Evolutionary conservation across 2,797 vertebrate species (phyloP).

Genomic region (Malurus splendens): DNA sequence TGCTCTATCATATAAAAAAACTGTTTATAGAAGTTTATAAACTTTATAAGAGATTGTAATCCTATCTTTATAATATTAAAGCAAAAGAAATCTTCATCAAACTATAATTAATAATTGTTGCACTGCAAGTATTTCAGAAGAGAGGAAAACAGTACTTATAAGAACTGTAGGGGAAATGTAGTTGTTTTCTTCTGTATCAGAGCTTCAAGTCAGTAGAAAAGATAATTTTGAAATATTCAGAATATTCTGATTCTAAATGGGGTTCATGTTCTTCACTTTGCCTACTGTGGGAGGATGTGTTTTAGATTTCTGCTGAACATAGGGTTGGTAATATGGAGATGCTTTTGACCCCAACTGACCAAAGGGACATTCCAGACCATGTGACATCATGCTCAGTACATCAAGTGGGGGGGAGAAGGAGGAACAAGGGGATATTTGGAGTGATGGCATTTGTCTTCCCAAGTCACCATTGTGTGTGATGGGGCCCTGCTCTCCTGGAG

Average conservation of each 20-base stretch:
- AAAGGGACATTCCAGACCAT: neutral
- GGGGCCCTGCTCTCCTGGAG: neutral
- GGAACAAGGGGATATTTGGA: neutral
- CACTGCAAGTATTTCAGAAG: neutral
- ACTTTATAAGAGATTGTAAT: neutral
- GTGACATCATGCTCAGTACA: rapidly evolving
- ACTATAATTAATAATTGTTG: neutral
- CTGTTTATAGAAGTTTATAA: neutral
- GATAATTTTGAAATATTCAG: neutral
- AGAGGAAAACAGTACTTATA: neutral
- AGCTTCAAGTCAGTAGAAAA: neutral
- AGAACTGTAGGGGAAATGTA: neutral
- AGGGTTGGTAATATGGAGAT: neutral
- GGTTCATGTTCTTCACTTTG: neutral
- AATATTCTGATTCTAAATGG: neutral
- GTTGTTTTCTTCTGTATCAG: neutral
- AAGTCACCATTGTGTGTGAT: rapidly evolving
- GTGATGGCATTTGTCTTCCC: neutral
- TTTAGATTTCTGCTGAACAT: neutral
- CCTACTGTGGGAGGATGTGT: rapidly evolving
- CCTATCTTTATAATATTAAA: neutral
- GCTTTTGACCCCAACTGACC: neutral
- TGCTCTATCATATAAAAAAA: neutral
- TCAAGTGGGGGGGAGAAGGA: neutral
- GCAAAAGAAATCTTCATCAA: neutral